A percentile compares a stretch with the other conserved stretches of the same genome.
Evolutionary conservation across 2,888 invertebrate genomes (phyloP).

Genomic region (Ophioninae sp.): DNA sequence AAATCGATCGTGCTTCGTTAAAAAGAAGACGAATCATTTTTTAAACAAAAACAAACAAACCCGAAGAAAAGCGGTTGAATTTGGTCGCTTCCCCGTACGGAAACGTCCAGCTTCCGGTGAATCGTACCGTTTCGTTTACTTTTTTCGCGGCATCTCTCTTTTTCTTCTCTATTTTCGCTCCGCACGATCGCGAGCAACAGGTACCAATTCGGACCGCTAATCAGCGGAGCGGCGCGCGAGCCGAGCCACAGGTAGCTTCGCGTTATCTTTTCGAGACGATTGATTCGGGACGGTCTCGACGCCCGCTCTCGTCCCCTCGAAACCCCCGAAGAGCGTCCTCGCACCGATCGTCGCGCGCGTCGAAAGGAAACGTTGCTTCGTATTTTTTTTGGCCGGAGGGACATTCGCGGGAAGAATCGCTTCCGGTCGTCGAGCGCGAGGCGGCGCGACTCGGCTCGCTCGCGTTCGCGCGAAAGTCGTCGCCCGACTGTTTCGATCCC

Average conservation of each 20-base stretch:
- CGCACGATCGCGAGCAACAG: slow-evolving; percentile 65
- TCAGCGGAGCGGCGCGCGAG: slow-evolving; percentile 49
- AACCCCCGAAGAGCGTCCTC: too few relatives aligned
- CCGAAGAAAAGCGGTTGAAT: not conserved
- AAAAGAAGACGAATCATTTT: too few relatives aligned
- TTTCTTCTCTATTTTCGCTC: slow-evolving; percentile 19
- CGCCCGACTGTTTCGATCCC: not conserved
- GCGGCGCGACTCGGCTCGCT: not conserved
- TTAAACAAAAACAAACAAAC: too few relatives aligned
- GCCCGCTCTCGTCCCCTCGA: too few relatives aligned
- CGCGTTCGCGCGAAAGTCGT: slow-evolving; percentile 3
- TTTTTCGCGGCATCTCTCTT: slow-evolving; percentile 12
- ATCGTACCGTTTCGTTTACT: not conserved
- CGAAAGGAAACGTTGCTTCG: too few relatives aligned
- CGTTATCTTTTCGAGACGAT: slow-evolving; percentile 23
- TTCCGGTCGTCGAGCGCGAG: too few relatives aligned
- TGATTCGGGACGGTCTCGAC: slow-evolving; percentile 11
- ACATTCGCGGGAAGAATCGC: too few relatives aligned
- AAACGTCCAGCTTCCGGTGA: not conserved
- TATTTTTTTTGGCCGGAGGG: too few relatives aligned
- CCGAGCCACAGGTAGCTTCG: slow-evolving; percentile 43
- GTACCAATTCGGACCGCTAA: slow-evolving; percentile 69
- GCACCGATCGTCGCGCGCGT: too few relatives aligned
- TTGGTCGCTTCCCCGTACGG: slow-evolving; percentile 20
- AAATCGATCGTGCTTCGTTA: too few relatives aligned